phyloP scores from a whole-genome alignment of 2,113 vertebrate species.

The Psilopsiagon aurifrons region DNA sequence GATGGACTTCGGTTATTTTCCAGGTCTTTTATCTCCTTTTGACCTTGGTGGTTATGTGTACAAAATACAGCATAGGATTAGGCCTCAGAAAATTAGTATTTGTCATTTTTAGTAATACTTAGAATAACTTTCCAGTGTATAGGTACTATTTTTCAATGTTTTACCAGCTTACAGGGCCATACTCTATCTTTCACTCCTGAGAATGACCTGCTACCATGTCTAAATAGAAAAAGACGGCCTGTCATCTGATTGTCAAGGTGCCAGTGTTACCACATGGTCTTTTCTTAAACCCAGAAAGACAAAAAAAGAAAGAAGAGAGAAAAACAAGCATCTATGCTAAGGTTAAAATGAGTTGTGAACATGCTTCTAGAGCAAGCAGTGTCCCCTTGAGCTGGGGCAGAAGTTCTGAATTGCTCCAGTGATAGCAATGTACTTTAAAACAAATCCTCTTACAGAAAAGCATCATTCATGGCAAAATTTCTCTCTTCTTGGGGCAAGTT shows the following conservation, averaged over 20 bases:
- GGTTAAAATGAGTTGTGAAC: not conserved
- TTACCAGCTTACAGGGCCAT: not conserved
- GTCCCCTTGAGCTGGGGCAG: not conserved
- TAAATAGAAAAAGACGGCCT: not conserved
- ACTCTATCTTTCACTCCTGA: not conserved
- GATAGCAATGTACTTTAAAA: not conserved
- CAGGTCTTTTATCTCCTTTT: conserved; percentile 38
- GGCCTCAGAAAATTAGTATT: conserved; percentile 49
- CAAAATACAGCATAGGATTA: conserved; percentile 5
- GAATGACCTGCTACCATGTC: not conserved
- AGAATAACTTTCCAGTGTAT: not conserved
- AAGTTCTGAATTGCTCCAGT: not conserved
- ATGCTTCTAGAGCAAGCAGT: not conserved
- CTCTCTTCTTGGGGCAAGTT: not conserved
- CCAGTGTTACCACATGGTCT: not conserved
- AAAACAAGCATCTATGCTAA: not conserved
- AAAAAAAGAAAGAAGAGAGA: not conserved
- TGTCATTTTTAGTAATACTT: conserved; percentile 16
- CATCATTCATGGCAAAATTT: not conserved
- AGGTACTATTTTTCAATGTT: not conserved
- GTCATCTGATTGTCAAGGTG: not conserved
- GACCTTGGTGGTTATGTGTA: conserved; percentile 22
- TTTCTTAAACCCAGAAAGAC: not conserved
- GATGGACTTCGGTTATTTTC: not conserved
- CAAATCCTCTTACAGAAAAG: not conserved